A percentile compares a stretch with the other conserved stretches of the same genome.
Evolutionary conservation across 2,797 vertebrate genomes (phyloP).

Genomic region (Pempheris klunzingeri): DNA sequence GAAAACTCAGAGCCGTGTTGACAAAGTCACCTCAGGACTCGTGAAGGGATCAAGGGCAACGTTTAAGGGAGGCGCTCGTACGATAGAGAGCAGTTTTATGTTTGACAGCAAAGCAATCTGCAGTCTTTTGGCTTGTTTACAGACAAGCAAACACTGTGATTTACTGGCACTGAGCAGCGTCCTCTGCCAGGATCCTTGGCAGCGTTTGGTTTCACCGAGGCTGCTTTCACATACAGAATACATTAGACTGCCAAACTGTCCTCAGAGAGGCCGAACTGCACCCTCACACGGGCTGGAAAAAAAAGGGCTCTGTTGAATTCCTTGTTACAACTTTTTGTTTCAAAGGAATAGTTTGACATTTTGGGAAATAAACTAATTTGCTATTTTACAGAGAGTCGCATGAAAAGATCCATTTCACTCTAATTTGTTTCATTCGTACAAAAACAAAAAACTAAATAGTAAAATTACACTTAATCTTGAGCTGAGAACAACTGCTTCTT

Average conservation of each 20-base stretch:
- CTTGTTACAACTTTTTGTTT: background rate
- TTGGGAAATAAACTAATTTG: background rate
- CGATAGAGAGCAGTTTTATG: constrained; percentile 16
- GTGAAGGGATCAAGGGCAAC: background rate
- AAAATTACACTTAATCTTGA: too few relatives aligned
- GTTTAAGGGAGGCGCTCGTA: background rate
- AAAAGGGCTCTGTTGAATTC: background rate
- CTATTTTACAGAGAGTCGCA: too few relatives aligned
- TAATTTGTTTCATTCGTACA: too few relatives aligned
- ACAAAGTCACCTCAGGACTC: constrained; percentile 11
- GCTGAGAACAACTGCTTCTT: too few relatives aligned
- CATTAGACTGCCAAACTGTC: background rate
- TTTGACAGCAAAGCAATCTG: constrained; percentile 23
- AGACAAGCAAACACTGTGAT: background rate
- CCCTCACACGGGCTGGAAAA: background rate
- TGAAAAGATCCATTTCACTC: too few relatives aligned
- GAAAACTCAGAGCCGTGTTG: background rate
- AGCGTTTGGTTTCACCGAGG: background rate
- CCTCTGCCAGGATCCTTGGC: constrained; percentile 13
- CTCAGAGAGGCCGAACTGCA: background rate
- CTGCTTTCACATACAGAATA: constrained; percentile 9
- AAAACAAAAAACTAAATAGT: too few relatives aligned
- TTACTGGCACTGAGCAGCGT: background rate
- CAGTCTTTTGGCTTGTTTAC: constrained; percentile 1
- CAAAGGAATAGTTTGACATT: background rate